These are phyloP conservation scores for Ceratina australensis DNA, from an alignment of 1,140 invertebrate species.

Conservation along the genomic window DNA sequence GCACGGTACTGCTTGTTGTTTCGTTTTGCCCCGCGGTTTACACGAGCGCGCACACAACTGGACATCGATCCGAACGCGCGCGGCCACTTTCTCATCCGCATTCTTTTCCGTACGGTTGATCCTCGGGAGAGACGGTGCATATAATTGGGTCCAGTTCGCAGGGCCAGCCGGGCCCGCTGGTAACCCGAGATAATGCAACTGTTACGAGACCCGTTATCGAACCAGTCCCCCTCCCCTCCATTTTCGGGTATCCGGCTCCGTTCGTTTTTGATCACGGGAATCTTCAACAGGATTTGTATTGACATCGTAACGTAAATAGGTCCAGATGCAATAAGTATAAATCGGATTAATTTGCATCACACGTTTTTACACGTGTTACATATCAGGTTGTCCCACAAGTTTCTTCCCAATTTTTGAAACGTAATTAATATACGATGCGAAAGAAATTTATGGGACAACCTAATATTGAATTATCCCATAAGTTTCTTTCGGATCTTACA, in stretches of 20 bases:
- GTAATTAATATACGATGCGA: too few species aligned
- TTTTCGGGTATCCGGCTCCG: not conserved
- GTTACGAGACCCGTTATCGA: slow-evolving; percentile 63
- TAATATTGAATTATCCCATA: too few species aligned
- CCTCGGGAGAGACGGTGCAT: slow-evolving; percentile 17
- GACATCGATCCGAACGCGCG: slow-evolving; percentile 27
- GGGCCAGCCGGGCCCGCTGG: slow-evolving; percentile 1
- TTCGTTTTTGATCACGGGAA: not conserved
- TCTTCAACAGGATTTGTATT: too few species aligned
- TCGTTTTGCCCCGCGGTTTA: not conserved
- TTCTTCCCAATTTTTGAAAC: too few species aligned
- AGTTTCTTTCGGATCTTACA: not conserved
- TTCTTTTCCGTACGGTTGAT: slow-evolving; percentile 35
- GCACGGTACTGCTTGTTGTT: not conserved
- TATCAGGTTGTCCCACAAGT: too few species aligned
- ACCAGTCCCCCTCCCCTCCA: slow-evolving; percentile 12
- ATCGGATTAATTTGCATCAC: too few species aligned
- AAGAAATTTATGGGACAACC: too few species aligned
- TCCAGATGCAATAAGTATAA: too few species aligned
- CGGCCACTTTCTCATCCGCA: slow-evolving; percentile 47
- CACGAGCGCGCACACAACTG: not conserved
- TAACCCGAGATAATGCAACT: slow-evolving; percentile 53
- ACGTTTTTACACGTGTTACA: too few species aligned
- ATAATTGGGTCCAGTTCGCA: slow-evolving; percentile 44
- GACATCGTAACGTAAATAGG: too few species aligned